phyloP scores from a whole-genome alignment of 2,888 invertebrate species.

The Drosophila ustulata region DNA sequence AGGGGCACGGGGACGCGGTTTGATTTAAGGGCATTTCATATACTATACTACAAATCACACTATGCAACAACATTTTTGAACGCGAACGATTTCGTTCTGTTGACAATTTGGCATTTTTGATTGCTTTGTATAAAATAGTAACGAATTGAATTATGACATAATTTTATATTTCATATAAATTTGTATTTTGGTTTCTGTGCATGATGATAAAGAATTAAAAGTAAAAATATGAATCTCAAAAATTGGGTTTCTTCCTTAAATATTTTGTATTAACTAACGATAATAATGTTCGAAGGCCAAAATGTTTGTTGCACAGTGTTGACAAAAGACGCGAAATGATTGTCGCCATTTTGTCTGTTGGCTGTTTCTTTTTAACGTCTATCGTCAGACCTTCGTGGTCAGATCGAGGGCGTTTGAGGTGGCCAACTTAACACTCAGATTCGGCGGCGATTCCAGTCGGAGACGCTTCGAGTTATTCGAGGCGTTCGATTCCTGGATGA shows the following conservation, averaged over 20 bases:
- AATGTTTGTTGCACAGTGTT: slow-evolving; percentile 50
- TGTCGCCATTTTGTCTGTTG: slow-evolving; percentile 18
- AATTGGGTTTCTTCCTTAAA: background rate
- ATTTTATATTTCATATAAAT: background rate
- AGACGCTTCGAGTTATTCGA: slow-evolving; percentile 58
- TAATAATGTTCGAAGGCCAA: background rate
- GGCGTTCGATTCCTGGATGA: slow-evolving; percentile 53
- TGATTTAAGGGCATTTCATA: slow-evolving; percentile 35
- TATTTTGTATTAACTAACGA: background rate
- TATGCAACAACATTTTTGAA: slow-evolving; percentile 40
- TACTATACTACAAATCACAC: slow-evolving; percentile 28
- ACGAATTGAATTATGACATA: background rate
- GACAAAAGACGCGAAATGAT: slow-evolving; percentile 11
- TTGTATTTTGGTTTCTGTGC: background rate
- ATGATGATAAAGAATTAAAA: background rate
- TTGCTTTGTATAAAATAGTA: background rate
- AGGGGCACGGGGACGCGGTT: slow-evolving; percentile 5
- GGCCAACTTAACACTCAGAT: slow-evolving; percentile 53
- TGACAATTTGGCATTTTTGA: slow-evolving; percentile 8
- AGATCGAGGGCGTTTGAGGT: slow-evolving; percentile 85
- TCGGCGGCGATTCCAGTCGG: slow-evolving; percentile 49
- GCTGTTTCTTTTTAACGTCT: slow-evolving; percentile 7
- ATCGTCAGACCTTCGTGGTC: slow-evolving; percentile 88
- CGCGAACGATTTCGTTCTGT: background rate
- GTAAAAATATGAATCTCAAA: background rate